Percentiles rank a stretch among this genome's conserved stretches.
Conservation (phyloP, 2,797 vertebrate genomes). For the Karalla daura region DNA sequence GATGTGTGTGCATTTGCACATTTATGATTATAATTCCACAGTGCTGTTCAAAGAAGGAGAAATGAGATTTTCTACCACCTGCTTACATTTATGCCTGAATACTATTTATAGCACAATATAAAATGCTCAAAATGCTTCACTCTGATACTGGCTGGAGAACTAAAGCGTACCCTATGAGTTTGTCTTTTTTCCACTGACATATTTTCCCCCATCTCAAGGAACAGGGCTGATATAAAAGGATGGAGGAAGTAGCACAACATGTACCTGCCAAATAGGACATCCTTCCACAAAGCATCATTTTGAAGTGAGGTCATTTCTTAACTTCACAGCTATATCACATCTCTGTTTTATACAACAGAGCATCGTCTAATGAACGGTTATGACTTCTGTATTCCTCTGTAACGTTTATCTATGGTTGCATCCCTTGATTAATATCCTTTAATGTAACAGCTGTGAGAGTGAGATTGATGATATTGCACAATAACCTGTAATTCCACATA, state of each 20-base stretch:
- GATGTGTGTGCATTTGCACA: too few relatives aligned
- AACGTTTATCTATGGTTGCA: background rate
- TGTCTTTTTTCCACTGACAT: background rate
- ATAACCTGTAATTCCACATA: background rate
- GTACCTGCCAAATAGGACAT: conserved; percentile 21
- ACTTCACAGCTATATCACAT: background rate
- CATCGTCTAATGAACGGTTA: background rate
- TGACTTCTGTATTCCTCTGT: background rate
- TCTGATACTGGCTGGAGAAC: background rate
- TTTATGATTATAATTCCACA: background rate
- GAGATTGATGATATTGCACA: background rate
- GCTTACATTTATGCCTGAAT: background rate
- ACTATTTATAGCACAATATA: too few relatives aligned
- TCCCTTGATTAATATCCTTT: background rate
- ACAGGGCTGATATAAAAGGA: conserved; percentile 9
- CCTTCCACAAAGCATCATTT: background rate
- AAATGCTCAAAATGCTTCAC: conserved; percentile 1
- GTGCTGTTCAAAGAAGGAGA: background rate
- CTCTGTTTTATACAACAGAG: background rate
- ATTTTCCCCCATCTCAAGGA: background rate
- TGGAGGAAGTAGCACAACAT: conserved; percentile 15
- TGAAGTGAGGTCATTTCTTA: conserved; percentile 1
- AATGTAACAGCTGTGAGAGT: background rate
- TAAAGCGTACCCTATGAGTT: background rate
- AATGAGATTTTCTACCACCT: background rate